Conservation (phyloP, 2,113 vertebrate genomes). For the Anguilla japonica region DNA sequence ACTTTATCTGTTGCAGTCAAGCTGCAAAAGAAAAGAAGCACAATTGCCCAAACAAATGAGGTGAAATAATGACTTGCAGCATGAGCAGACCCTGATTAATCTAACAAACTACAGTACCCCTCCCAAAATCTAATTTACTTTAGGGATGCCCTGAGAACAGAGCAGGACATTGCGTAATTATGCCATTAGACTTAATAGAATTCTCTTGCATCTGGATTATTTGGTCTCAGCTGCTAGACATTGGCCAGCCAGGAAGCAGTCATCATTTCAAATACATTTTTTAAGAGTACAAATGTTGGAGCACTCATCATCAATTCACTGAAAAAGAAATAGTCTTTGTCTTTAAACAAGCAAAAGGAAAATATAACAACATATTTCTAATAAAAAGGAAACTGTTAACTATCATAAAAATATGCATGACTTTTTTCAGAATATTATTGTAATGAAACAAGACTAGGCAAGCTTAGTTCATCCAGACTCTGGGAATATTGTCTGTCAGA, state of each 20-base stretch:
- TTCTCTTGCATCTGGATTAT: slow-evolving; percentile 5
- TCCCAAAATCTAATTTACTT: slow-evolving; percentile 12
- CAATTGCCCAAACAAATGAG: background rate
- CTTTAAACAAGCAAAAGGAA: background rate
- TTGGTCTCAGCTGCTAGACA: background rate
- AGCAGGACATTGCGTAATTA: background rate
- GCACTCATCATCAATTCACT: too few relatives aligned
- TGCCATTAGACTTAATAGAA: slow-evolving; percentile 14
- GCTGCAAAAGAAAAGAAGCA: background rate
- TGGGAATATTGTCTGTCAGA: too few relatives aligned
- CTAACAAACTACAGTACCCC: background rate
- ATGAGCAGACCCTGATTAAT: background rate
- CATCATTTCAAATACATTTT: background rate
- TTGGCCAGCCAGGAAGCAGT: background rate
- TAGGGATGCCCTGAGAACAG: background rate
- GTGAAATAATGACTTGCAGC: background rate
- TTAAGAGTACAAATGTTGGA: too few relatives aligned
- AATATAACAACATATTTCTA: background rate
- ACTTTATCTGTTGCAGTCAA: background rate
- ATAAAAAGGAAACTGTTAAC: background rate
- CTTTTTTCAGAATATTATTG: background rate
- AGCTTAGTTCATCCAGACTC: too few relatives aligned
- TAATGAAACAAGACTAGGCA: background rate
- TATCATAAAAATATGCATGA: background rate
- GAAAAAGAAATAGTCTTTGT: background rate